Base-by-base conservation (phyloP, 2,113 vertebrate genomes). In the Sinocyclocheilus grahami region DNA sequence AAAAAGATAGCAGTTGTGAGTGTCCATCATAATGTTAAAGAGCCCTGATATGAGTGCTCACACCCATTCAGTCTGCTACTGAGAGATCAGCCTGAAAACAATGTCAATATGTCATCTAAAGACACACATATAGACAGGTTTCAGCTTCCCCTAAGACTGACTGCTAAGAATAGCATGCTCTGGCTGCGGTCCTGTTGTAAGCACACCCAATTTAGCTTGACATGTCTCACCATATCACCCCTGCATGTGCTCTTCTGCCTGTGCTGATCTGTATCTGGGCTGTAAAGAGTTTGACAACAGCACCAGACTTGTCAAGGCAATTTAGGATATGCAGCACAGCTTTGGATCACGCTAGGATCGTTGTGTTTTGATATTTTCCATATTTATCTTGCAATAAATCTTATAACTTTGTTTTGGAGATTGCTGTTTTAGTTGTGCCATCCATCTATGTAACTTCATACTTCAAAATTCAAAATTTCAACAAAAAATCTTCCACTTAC, bases 61-160 rank as follows among this genome's bases (percentile, higher is more conserved):
- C 55, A 51, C 48, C 81, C 69, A 22, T 55, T 48, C 12, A 46
- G 51, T 75, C 91, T 89, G 86, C 86, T 84, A 83, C 78, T 86
- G 88, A 91, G 90, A 85, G 85, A 89, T 90, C 92, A 86, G 51
- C 75, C 87, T 90, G 86, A 92, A 94, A 90, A 92, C 88, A 91
- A 93, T 93, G 92, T 93, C 92, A 93, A 86, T 89, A 88, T 91
- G 90, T 91, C 94, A 95, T 95, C 94, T 94, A 92, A 92, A 92
- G 91, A 88, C 88, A 87, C 89, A 93, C 92, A 94, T 93, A 93
- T 91, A 93, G 91, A 92, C 87, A 87, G 90, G 87, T 85, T 88
- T 88, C 88, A 89, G 93, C 94, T 92, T 94, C 93, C 93, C 91
- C 92, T 92, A 91, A 90, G 91, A 91, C 91, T 93, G 92, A 88